These are phyloP conservation scores for Megastigmus dorsalis DNA, from an alignment of 2,888 invertebrate genomes.

Conservation along the genomic window DNA sequence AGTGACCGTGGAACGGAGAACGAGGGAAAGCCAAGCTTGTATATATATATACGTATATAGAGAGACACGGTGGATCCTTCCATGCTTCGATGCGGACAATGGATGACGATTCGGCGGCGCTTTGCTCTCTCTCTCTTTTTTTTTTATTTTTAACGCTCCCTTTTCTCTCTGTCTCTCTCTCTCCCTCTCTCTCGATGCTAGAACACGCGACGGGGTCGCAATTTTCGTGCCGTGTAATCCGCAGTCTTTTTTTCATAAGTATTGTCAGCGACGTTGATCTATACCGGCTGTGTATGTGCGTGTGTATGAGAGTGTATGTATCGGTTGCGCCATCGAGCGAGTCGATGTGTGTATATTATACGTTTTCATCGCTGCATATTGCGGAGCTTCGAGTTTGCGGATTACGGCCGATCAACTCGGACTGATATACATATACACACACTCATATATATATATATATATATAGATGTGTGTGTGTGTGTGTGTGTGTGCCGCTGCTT, in stretches of 20 bases:
- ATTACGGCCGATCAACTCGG: neutral
- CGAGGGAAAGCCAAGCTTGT: constrained; percentile 71
- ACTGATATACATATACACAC: neutral
- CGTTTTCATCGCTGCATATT: constrained; percentile 24
- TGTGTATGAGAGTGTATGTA: neutral
- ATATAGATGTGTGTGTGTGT: too few species aligned
- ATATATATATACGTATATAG: too few species aligned
- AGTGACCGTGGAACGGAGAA: constrained; percentile 70
- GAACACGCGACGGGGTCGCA: too few species aligned
- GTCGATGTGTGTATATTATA: neutral
- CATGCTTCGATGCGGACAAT: constrained; percentile 67
- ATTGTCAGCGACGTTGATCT: neutral
- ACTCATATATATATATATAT: too few species aligned
- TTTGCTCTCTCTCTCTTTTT: neutral
- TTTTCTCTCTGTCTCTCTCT: too few species aligned
- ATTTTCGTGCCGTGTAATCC: neutral
- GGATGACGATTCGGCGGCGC: constrained; percentile 1
- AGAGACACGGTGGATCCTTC: constrained; percentile 54
- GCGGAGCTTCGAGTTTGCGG: neutral
- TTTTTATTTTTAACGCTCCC: neutral
- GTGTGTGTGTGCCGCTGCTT: neutral
- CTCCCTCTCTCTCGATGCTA: too few species aligned
- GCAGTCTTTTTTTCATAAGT: neutral
- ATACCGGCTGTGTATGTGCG: too few species aligned
- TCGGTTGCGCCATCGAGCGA: constrained; percentile 6